Base-by-base conservation (phyloP, 2,888 invertebrate species). In the Creontiades dilutus region DNA sequence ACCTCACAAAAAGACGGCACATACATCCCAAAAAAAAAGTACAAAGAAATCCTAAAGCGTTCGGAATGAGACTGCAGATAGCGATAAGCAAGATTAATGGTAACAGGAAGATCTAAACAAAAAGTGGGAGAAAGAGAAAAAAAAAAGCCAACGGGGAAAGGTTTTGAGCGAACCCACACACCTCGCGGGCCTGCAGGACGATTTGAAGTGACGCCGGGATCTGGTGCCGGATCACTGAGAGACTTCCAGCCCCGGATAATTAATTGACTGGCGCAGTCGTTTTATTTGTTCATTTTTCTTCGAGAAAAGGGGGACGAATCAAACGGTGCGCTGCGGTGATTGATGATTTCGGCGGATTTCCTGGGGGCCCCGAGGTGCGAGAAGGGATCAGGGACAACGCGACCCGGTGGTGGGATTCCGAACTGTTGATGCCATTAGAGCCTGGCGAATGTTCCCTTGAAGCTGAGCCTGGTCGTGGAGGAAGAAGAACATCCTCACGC, bases 271-370 rank as follows among this genome's bases (percentile, higher is more conserved):
- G n/a, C 16, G n/a, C 57, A 57, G n/a, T 16, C n/a, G 7, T 57
- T 57, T 57, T 57, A 16, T 57, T n/a, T n/a, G n/a, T n/a, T 52
- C 14, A 11, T 52, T 52, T 52, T 52, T 52, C 16, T n/a, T n/a
- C 57, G n/a, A 57, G 57, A 57, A 57, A 7, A 0, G 57, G 57
- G 16, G 57, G n/a, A 5, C 5, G 14, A n/a, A 7, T 57, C 5
- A n/a, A 57, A 57, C 57, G 57, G 57, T 57, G n/a, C 57, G n/a
- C 16, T n/a, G n/a, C 57, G n/a, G n/a, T 57, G 57, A 57, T 57
- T 57, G 57, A 57, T 57, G 57, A n/a, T 57, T 57, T 57, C n/a
- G 57, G 57, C 19, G 57, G 57, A 57, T 57, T 57, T 57, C 57
- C 57, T 16, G 16, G n/a, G 57, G 1, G 13, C 57, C n/a, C 0